A percentile compares a stretch with the other conserved stretches of the same genome.
Conservation (phyloP, 2,888 invertebrate genomes). For the Spatulosminthurus flaviceps region DNA sequence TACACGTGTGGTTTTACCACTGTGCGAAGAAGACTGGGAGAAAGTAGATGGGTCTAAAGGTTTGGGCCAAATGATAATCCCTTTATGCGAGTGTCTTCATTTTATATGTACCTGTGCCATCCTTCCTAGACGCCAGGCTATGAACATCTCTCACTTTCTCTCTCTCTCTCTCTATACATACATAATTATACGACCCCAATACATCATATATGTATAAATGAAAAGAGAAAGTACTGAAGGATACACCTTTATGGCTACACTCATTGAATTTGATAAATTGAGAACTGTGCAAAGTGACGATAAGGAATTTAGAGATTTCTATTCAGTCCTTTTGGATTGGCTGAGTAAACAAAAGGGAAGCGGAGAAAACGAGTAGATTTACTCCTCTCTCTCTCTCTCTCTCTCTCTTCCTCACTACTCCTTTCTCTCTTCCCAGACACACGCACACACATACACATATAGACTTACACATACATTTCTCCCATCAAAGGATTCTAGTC, state of each 20-base stretch:
- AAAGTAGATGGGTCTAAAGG: too few relatives aligned
- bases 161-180: too few relatives aligned
- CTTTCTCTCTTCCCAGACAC: background rate
- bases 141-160: too few relatives aligned
- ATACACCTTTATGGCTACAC: background rate
- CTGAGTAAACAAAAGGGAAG: constrained; percentile 47
- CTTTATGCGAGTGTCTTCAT: too few relatives aligned
- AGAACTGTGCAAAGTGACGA: constrained; percentile 42
- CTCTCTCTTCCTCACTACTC: constrained; percentile 26
- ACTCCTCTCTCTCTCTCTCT: constrained; percentile 31
- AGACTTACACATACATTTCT: too few relatives aligned
- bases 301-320: constrained; percentile 39
- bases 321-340: constrained; percentile 8
- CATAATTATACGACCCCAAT: background rate
- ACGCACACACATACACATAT: too few relatives aligned
- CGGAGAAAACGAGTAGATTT: constrained; percentile 53
- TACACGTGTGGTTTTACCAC: too few relatives aligned
- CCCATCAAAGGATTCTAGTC: too few relatives aligned
- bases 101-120: too few relatives aligned
- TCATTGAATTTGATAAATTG: constrained; percentile 29
- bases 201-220: constrained; percentile 25
- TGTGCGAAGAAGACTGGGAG: too few relatives aligned
- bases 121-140: too few relatives aligned
- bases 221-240: constrained; percentile 15
- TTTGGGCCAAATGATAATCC: too few relatives aligned